These are phyloP conservation scores for Karalla daura DNA, from an alignment of 2,797 vertebrate genomes.

Conservation along the genomic window DNA sequence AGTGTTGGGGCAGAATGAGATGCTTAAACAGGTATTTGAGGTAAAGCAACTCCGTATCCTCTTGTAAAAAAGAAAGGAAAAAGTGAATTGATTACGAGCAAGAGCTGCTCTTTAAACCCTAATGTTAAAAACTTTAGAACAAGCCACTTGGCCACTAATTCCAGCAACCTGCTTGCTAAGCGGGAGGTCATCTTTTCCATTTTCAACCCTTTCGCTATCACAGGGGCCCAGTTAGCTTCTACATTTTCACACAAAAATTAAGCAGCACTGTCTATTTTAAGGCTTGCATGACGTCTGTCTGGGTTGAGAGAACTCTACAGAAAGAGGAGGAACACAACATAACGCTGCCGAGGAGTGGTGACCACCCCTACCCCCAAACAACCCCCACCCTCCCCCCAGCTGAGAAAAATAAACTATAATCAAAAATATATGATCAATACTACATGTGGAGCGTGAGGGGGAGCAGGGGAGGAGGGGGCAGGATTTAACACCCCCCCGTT, in stretches of 20 bases:
- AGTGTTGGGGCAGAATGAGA: slow-evolving; percentile 11
- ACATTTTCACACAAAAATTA: slow-evolving; percentile 60
- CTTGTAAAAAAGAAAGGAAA: slow-evolving; percentile 22
- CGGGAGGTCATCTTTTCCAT: background rate
- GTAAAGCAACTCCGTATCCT: slow-evolving; percentile 36
- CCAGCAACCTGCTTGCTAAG: slow-evolving; percentile 24
- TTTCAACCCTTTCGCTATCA: slow-evolving; percentile 24
- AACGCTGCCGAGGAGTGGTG: slow-evolving; percentile 20
- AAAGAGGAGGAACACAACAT: slow-evolving; percentile 5
- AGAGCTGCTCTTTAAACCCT: slow-evolving; percentile 12
- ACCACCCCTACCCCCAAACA: no score
- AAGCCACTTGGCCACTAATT: slow-evolving; percentile 38
- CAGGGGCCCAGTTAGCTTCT: slow-evolving; percentile 47
- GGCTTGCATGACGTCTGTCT: slow-evolving; percentile 74
- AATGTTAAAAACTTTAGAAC: slow-evolving; percentile 18
- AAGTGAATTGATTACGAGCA: slow-evolving; percentile 16
- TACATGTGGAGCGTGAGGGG: slow-evolving; percentile 35
- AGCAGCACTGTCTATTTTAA: slow-evolving; percentile 77
- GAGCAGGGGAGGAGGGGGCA: background rate
- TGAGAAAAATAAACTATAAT: slow-evolving; percentile 5
- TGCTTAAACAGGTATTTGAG: slow-evolving; percentile 37
- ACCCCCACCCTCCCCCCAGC: background rate
- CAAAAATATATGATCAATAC: slow-evolving; percentile 13
- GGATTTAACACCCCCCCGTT: slow-evolving; percentile 3
- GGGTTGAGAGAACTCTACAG: slow-evolving; percentile 33